Conservation (phyloP, 2,797 vertebrate species). For the Cirrhinus molitorella region DNA sequence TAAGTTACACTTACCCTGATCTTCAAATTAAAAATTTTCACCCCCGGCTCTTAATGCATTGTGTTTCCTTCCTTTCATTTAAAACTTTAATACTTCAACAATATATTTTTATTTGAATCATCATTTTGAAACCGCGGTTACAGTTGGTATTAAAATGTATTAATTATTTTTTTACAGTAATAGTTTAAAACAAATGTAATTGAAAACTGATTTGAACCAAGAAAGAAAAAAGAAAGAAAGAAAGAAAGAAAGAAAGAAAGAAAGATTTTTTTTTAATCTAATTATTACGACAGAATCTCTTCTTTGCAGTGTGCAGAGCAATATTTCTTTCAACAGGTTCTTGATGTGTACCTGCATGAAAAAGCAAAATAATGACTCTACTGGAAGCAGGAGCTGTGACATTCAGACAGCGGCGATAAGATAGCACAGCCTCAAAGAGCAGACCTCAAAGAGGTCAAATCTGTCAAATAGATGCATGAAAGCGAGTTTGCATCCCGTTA, state of each 20-base stretch:
- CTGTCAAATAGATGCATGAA: constrained; percentile 45
- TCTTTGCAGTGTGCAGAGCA: background rate
- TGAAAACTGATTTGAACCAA: background rate
- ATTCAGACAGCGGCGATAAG: constrained; percentile 42
- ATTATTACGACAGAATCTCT: background rate
- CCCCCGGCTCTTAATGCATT: too few relatives aligned
- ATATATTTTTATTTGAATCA: too few relatives aligned
- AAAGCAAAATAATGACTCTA: constrained; percentile 35
- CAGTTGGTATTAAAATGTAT: background rate
- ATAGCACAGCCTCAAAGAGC: constrained; percentile 41
- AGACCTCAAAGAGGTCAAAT: constrained; percentile 38
- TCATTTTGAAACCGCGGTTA: too few relatives aligned
- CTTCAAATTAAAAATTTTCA: too few relatives aligned
- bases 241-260: too few relatives aligned
- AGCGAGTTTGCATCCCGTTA: constrained; percentile 17
- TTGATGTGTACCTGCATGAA: constrained; percentile 4
- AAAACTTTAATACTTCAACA: too few relatives aligned
- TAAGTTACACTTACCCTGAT: too few relatives aligned
- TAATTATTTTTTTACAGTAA: too few relatives aligned
- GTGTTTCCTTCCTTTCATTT: too few relatives aligned
- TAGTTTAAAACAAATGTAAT: background rate
- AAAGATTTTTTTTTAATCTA: too few relatives aligned
- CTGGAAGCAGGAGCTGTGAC: constrained; percentile 37
- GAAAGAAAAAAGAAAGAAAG: too few relatives aligned
- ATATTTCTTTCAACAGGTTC: background rate